A percentile compares a stretch with the other conserved stretches of the same genome.
Evolutionary conservation across 2,888 invertebrate species (phyloP).

Genomic region (Protula sp.): DNA sequence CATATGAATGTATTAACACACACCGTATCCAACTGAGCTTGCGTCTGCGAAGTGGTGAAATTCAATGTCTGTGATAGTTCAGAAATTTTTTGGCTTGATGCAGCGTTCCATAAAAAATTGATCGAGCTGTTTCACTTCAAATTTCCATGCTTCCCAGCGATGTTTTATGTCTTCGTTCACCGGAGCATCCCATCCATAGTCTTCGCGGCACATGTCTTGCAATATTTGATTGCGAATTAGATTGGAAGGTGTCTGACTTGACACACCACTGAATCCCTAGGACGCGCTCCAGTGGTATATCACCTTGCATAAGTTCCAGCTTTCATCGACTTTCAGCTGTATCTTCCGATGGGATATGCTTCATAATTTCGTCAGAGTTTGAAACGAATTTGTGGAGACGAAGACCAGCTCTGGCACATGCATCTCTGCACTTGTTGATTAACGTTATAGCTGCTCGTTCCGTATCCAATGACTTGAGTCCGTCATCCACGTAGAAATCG

Average conservation of each 20-base stretch:
- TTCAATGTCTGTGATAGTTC: not conserved
- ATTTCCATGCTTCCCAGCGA: no score
- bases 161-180: constrained; percentile 15
- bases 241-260: constrained; percentile 19
- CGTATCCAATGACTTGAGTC: no score
- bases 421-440: no score
- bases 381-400: constrained; percentile 22
- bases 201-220: constrained; percentile 21
- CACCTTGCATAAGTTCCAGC: constrained; percentile 12
- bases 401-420: constrained; percentile 17
- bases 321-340: constrained; percentile 9
- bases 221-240: constrained; percentile 24
- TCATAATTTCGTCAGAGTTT: constrained; percentile 17
- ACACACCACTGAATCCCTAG: constrained; percentile 17
- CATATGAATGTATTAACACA: not conserved
- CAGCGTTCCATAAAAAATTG: constrained; percentile 2
- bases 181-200: constrained; percentile 25
- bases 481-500: constrained; percentile 22
- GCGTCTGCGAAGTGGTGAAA: constrained; percentile 6
- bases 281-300: constrained; percentile 8
- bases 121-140: no score
- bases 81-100: constrained; percentile 1
- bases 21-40: constrained; percentile 2
- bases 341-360: constrained; percentile 15
- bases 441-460: no score